A percentile compares a stretch with the other conserved stretches of the same genome.
Evolutionary conservation across 2,113 vertebrate genomes (phyloP).

Genomic region (Macroglossus sobrinus): DNA sequence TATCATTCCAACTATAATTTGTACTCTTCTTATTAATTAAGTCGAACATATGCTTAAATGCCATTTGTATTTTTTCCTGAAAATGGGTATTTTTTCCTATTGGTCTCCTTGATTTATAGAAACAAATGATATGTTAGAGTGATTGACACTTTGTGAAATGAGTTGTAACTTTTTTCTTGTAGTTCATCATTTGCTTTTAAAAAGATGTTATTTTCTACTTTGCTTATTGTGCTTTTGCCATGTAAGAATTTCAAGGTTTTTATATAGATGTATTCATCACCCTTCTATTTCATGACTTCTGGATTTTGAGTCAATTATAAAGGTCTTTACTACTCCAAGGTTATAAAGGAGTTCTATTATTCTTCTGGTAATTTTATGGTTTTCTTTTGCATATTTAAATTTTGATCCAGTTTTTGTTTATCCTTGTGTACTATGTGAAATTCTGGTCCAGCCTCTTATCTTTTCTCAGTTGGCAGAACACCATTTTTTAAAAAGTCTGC

Average conservation of each 20-base stretch:
- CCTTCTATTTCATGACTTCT: conserved; percentile 30
- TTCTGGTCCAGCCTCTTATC: not conserved
- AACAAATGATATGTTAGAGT: not conserved
- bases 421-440: not conserved
- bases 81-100: not conserved
- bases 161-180: not conserved
- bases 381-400: conserved; percentile 27
- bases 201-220: not conserved
- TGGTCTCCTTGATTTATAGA: not conserved
- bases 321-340: not conserved
- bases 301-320: conserved; percentile 5
- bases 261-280: not conserved
- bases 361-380: conserved; percentile 28
- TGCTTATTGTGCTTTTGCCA: not conserved
- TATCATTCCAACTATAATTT: not conserved
- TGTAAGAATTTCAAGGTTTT: not conserved
- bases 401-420: not conserved
- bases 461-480: not conserved
- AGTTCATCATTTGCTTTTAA: not conserved
- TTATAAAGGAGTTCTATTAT: conserved; percentile 3
- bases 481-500: not conserved
- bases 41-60: not conserved
- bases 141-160: not conserved
- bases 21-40: not conserved
- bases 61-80: not conserved